A percentile compares a stretch with the other conserved stretches of the same genome.
Evolutionary conservation across 2,113 vertebrate species (phyloP).

Genomic region (Rousettus leschenaultii): DNA sequence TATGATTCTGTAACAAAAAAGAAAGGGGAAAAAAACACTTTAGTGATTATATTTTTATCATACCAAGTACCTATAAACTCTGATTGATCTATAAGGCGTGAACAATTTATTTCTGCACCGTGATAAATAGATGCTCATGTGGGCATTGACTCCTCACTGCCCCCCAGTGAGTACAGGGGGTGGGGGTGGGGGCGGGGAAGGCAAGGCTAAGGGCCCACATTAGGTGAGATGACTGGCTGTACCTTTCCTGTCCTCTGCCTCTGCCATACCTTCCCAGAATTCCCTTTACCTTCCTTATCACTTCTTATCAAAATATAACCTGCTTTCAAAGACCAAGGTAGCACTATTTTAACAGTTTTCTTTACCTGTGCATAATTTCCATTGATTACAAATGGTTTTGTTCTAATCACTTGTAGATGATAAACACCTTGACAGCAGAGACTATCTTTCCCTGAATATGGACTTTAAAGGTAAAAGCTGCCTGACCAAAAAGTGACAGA

Average conservation of each 20-base stretch:
- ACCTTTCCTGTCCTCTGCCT: background rate
- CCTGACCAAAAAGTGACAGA: background rate
- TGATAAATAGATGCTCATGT: fast-evolving
- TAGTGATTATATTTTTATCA: constrained; percentile 2
- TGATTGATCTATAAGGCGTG: background rate
- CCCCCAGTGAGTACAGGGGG: too few relatives aligned
- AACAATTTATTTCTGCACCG: background rate
- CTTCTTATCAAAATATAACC: background rate
- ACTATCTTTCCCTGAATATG: background rate
- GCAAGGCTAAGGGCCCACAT: too few relatives aligned
- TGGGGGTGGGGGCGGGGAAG: too few relatives aligned
- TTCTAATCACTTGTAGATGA: background rate
- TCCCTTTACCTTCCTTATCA: background rate
- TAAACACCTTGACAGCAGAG: background rate
- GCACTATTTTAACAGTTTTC: background rate
- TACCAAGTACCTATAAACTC: background rate
- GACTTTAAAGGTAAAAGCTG: background rate
- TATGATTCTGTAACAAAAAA: constrained; percentile 92
- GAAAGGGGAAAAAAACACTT: constrained; percentile 47
- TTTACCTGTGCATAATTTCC: background rate
- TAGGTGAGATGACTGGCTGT: background rate
- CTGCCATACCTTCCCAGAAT: background rate
- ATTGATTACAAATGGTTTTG: background rate
- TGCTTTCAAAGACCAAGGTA: background rate
- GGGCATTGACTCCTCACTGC: background rate